A percentile compares a stretch with the other conserved stretches of the same genome.
phyloP scores from a whole-genome alignment of 2,797 vertebrate genomes.

The Tragopan temminckii region DNA sequence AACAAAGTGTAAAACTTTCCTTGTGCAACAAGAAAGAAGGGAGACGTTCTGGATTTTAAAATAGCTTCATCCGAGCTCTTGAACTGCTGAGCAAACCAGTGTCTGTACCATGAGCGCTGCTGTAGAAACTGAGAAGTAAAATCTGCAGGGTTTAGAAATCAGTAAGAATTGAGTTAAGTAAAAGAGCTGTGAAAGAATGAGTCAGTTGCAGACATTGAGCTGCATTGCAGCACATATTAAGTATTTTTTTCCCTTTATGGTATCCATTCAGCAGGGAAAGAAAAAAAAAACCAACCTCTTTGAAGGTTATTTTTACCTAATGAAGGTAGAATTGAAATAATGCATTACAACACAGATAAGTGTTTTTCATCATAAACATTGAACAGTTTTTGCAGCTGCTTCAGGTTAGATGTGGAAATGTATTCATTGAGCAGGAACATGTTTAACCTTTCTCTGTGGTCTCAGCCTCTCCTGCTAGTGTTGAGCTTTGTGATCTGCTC shows the following conservation, averaged over 20 bases:
- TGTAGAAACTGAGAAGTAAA: conserved; percentile 22
- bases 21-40: background rate
- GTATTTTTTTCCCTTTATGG: background rate
- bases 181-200: background rate
- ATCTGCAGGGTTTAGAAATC: background rate
- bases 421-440: conserved; percentile 19
- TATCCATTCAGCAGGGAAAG: background rate
- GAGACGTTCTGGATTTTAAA: background rate
- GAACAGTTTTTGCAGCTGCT: conserved; percentile 32
- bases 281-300: background rate
- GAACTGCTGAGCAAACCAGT: background rate
- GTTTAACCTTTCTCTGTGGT: conserved; percentile 62
- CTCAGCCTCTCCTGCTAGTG: conserved; percentile 26
- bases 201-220: background rate
- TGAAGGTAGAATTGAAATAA: background rate
- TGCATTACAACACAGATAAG: background rate
- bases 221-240: background rate
- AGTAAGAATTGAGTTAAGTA: background rate
- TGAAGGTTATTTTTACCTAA: background rate
- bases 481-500: conserved; percentile 57
- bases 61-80: background rate
- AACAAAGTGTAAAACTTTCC: background rate
- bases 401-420: conserved; percentile 46
- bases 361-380: background rate
- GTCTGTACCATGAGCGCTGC: background rate